Base-by-base conservation (phyloP, 2,888 invertebrate genomes). In the Xestobium rufovillosum region DNA sequence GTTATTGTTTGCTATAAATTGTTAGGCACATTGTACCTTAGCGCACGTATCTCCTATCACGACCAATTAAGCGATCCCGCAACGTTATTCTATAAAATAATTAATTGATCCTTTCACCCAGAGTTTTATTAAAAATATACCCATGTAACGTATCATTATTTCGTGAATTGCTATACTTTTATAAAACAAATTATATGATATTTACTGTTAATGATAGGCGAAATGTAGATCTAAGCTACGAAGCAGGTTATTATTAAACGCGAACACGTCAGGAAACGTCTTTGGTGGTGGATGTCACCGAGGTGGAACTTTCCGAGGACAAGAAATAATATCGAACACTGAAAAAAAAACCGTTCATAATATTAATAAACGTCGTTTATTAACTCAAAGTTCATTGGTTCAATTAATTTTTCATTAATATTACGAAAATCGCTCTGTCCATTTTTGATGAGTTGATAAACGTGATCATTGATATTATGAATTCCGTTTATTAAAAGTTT, bases 1-100 rank as follows among this genome's bases (percentile, higher is more conserved):
- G 55, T 61, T 62, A 62, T 60, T 60, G 60, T 61, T 61, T 58
- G 55, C 59, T 56, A 59, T 60, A 61, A 61, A 62, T 60, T 60
- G 57, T 56, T 53, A 45, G 48, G 56, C 55, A 53, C 57, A 60
- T 60, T 60, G 61, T 60, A 53, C 57, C 55, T 57, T 52, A 59
- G 54, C 54, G 60, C 59, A 59, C 60, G 59, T 59, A 58, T 57
- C 54, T 56, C 53, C 53, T 57, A 58, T 59, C 61, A 60, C 58
- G 60, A 56, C 60, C 63, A 63, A 63, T 63, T 63, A 63, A 62
- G 59, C 54, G 55, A 55, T 56, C 51, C 50, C 52, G 56, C 55
- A 57, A 59, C 56, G 59, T 59, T 50, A 55, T 54, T 53, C 52
- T 60, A 57, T 61, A 61, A 61, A 60, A 60, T 61, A 61, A 61